Conservation (phyloP, 2,797 vertebrate species). For the Chelmon rostratus region DNA sequence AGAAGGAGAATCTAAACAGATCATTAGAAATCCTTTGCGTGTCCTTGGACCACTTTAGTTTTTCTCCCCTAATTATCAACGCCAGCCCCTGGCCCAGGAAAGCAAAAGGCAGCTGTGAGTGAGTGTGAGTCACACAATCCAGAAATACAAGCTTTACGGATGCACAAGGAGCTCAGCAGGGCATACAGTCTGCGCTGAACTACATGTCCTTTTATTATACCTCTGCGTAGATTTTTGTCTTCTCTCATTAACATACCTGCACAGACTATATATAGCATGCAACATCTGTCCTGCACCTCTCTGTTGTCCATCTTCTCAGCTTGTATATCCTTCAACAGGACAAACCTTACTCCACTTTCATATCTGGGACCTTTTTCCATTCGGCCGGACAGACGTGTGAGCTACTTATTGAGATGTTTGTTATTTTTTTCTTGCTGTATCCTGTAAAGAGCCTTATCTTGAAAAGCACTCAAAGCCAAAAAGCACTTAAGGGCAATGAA, state of each 20-base stretch:
- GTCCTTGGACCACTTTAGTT: constrained; percentile 65
- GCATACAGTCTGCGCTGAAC: constrained; percentile 51
- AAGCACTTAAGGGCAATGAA: constrained; percentile 52
- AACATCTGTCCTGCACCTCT: constrained; percentile 4
- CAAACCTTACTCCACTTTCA: not conserved
- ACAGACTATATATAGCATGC: not conserved
- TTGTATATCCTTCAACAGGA: not conserved
- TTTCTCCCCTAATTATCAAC: constrained; percentile 65
- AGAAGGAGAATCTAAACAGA: constrained; percentile 49
- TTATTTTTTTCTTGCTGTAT: not conserved
- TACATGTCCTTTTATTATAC: constrained; percentile 47
- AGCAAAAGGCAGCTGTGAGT: constrained; percentile 59
- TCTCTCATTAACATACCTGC: constrained; percentile 32
- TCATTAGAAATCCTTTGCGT: constrained; percentile 61
- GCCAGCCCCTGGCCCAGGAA: constrained; percentile 53
- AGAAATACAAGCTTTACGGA: constrained; percentile 60
- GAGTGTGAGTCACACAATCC: constrained; percentile 69
- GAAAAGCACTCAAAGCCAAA: constrained; percentile 32
- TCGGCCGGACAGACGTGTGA: constrained; percentile 8
- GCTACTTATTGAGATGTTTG: not conserved
- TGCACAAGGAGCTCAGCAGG: constrained; percentile 49
- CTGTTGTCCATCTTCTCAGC: not conserved
- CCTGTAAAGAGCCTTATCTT: constrained; percentile 14
- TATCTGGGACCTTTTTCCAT: constrained; percentile 14
- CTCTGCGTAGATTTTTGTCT: constrained; percentile 23